phyloP scores from a whole-genome alignment of 2,797 vertebrate genomes.

The Epinephelus malabaricus region DNA sequence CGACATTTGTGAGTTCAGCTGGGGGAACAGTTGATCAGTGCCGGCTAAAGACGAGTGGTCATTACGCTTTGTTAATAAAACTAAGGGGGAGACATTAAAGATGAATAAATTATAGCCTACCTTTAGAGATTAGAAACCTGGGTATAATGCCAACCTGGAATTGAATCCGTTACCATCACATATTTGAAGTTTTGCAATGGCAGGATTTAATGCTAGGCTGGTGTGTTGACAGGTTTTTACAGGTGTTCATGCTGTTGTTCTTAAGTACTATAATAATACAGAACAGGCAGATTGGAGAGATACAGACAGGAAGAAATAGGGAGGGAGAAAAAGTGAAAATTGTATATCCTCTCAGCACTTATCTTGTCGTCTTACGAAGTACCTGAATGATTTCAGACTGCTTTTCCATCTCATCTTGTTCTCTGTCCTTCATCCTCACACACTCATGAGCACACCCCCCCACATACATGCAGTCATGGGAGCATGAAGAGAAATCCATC shows the following conservation, averaged over 20 bases:
- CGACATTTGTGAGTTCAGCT: not conserved
- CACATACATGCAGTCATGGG: not conserved
- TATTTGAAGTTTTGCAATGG: not conserved
- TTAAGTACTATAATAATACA: slow-evolving; percentile 35
- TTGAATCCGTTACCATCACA: not conserved
- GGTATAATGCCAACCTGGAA: not conserved
- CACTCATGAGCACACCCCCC: not conserved
- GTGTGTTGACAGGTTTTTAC: slow-evolving; percentile 20
- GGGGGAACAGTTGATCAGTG: not conserved
- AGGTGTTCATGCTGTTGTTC: slow-evolving; percentile 25
- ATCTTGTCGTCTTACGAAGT: slow-evolving; percentile 5
- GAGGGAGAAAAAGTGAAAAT: slow-evolving; percentile 25
- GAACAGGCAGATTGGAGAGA: slow-evolving; percentile 6
- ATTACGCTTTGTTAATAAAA: not conserved
- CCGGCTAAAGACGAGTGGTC: not conserved
- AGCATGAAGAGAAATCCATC: slow-evolving; percentile 43
- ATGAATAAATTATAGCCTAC: slow-evolving; percentile 3
- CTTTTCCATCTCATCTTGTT: slow-evolving; percentile 9
- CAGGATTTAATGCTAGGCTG: not conserved
- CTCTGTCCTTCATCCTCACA: slow-evolving; percentile 3
- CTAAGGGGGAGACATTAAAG: not conserved
- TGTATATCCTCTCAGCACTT: slow-evolving; percentile 11
- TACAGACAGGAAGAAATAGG: not conserved
- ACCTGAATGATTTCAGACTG: slow-evolving; percentile 22
- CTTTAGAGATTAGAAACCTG: not conserved